phyloP scores from a whole-genome alignment of 2,113 vertebrate genomes.

The Furnarius figulus region DNA sequence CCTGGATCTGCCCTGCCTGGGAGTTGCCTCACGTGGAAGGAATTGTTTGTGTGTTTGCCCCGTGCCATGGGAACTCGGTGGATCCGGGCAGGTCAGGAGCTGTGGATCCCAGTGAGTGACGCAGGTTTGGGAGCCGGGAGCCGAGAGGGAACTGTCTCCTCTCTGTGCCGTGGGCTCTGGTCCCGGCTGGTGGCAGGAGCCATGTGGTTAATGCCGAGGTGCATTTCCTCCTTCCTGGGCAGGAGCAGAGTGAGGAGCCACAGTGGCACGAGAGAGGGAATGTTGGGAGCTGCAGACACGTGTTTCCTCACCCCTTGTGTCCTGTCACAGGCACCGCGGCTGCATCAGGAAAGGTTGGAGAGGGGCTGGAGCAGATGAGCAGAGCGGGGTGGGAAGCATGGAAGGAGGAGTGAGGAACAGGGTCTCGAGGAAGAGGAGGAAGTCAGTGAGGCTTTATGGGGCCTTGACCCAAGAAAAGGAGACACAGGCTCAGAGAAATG shows the following conservation, averaged over 20 bases:
- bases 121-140: fast-evolving
- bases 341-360: fast-evolving
- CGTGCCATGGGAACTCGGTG: fast-evolving
- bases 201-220: fast-evolving
- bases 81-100: neutral
- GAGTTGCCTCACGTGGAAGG: neutral
- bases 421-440: neutral
- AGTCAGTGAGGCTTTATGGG: neutral
- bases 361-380: neutral
- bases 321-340: neutral
- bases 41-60: neutral
- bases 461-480: neutral
- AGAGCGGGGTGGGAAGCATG: neutral
- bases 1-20: neutral
- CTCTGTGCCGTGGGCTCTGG: fast-evolving
- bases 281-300: neutral
- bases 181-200: fast-evolving
- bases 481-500: neutral
- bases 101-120: fast-evolving
- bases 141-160: neutral
- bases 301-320: neutral
- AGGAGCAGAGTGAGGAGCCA: neutral
- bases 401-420: neutral
- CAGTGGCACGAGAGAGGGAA: neutral
- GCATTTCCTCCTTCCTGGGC: neutral